Evolutionary conservation across 2,113 vertebrate species (phyloP).

Genomic region (Aspiorhynchus laticeps): DNA sequence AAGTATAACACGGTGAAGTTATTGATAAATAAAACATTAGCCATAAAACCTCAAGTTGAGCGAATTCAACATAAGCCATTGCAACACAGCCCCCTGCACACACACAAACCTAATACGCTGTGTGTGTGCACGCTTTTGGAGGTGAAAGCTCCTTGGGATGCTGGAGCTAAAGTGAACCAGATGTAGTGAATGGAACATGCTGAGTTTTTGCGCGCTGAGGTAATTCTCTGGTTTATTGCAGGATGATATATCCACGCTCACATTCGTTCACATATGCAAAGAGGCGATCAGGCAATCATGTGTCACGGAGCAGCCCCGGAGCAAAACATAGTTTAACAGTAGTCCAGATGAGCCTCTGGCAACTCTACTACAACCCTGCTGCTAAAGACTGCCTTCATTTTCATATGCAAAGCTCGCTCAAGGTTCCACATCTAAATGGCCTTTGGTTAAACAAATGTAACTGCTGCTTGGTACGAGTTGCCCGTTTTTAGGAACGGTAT

Average conservation of each 20-base stretch:
- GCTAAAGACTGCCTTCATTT: conserved; percentile 11
- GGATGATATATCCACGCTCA: conserved; percentile 46
- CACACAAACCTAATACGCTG: conserved; percentile 57
- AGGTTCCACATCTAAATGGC: neutral
- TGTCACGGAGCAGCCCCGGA: neutral
- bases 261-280: conserved; percentile 52
- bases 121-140: conserved; percentile 48
- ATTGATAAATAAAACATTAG: conserved; percentile 63
- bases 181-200: conserved; percentile 71
- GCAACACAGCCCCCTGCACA: conserved; percentile 48
- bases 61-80: conserved; percentile 54
- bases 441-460: conserved; percentile 16
- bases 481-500: neutral
- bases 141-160: conserved; percentile 70
- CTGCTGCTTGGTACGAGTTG: conserved; percentile 1
- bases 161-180: conserved; percentile 77
- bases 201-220: conserved; percentile 70
- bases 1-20: conserved; percentile 55
- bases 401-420: conserved; percentile 15
- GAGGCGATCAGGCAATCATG: conserved; percentile 41
- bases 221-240: conserved; percentile 64
- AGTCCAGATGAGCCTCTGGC: conserved; percentile 42
- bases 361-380: neutral
- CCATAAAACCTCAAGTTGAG: conserved; percentile 64
- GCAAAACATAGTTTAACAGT: conserved; percentile 36